Conservation (phyloP, 2,888 invertebrate species). For the Meandrusa payeni region DNA sequence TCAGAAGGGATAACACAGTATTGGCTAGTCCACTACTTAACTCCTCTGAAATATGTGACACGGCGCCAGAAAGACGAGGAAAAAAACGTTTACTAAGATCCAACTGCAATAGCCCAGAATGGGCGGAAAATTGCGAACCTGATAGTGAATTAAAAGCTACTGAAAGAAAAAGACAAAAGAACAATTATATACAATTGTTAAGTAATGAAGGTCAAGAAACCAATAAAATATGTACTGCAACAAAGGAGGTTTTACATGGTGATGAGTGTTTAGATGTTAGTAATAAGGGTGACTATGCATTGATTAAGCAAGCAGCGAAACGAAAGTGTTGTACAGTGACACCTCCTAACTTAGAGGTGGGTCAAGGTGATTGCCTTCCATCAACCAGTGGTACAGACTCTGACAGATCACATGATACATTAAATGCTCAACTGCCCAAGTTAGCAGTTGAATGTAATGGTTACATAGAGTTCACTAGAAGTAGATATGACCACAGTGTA, state of each 20-base stretch:
- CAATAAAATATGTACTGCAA: constrained; percentile 7
- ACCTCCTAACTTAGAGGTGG: constrained; percentile 63
- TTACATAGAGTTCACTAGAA: constrained; percentile 65
- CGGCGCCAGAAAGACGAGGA: constrained; percentile 39
- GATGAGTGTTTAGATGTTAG: constrained; percentile 42
- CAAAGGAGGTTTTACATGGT: constrained; percentile 27
- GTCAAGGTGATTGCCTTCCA: constrained; percentile 72
- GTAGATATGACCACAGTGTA: constrained; percentile 52
- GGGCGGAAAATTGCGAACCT: constrained; percentile 64
- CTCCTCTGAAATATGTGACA: constrained; percentile 51
- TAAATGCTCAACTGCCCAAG: constrained; percentile 65
- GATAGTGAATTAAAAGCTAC: constrained; percentile 37
- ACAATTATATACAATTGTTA: constrained; percentile 27
- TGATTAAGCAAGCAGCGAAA: constrained; percentile 39
- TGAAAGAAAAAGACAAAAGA: constrained; percentile 44
- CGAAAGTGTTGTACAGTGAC: constrained; percentile 56
- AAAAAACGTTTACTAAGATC: constrained; percentile 51
- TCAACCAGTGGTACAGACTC: constrained; percentile 66
- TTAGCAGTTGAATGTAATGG: constrained; percentile 71
- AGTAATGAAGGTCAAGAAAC: constrained; percentile 3
- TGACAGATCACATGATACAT: constrained; percentile 57
- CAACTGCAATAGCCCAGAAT: constrained; percentile 61
- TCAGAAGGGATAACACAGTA: constrained; percentile 52
- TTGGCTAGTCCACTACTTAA: constrained; percentile 50
- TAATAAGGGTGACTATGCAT: constrained; percentile 56